These are phyloP conservation scores for Platysternon megacephalum DNA, from an alignment of 2,113 vertebrate species.

Conservation along the genomic window DNA sequence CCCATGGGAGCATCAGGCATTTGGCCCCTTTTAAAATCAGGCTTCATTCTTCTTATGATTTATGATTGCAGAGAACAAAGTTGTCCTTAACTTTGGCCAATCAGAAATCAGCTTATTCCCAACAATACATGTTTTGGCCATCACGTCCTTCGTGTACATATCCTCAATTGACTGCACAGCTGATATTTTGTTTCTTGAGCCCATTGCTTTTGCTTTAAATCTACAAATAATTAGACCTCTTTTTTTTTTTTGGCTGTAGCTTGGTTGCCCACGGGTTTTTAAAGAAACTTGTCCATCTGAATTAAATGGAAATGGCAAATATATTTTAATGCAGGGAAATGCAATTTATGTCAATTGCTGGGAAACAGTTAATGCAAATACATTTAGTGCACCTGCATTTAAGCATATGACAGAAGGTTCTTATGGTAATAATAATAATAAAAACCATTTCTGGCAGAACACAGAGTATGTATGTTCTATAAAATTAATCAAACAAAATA, in stretches of 20 bases:
- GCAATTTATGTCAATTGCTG: background rate
- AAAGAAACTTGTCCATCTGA: background rate
- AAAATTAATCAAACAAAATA: background rate
- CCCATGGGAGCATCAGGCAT: background rate
- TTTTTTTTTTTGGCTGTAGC: background rate
- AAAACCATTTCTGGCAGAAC: slow-evolving; percentile 8
- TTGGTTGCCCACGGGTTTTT: background rate
- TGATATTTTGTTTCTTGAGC: background rate
- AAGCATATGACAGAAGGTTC: background rate
- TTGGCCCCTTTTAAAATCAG: background rate
- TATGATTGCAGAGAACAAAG: background rate
- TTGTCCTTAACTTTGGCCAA: background rate
- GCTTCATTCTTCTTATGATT: background rate
- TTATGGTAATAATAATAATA: slow-evolving; percentile 47
- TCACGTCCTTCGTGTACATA: background rate
- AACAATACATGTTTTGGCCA: background rate
- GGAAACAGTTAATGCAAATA: background rate
- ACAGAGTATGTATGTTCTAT: background rate
- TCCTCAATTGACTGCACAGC: background rate
- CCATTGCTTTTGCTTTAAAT: background rate
- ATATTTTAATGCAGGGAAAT: background rate
- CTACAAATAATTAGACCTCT: background rate
- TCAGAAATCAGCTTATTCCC: background rate
- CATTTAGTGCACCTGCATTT: slow-evolving; percentile 28
- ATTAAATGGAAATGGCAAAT: slow-evolving; percentile 21